Conservation (phyloP, 2,113 vertebrate genomes). For the Pseudolaguvia tuberculata region DNA sequence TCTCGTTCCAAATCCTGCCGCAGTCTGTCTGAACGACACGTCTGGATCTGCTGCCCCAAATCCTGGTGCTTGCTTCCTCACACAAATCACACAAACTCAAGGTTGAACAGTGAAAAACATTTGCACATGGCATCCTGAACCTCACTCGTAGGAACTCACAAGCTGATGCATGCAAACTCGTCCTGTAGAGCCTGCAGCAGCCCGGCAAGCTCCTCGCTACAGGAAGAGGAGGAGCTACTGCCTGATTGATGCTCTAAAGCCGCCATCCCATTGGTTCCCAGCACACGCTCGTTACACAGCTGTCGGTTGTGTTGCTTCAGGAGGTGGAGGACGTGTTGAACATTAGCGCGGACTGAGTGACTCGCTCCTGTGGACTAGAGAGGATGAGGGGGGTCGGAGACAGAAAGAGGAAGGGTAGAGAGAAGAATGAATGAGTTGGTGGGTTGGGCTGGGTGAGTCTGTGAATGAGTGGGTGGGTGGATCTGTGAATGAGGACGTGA, state of each 20-base stretch:
- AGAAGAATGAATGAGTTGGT: not conserved
- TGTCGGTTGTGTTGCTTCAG: conserved; percentile 88
- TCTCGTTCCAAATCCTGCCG: conserved; percentile 64
- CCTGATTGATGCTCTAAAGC: conserved; percentile 36
- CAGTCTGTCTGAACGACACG: conserved; percentile 56
- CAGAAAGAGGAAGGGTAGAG: too few relatives aligned
- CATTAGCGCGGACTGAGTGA: conserved; percentile 89
- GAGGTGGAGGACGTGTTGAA: conserved; percentile 89
- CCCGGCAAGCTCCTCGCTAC: conserved; percentile 79
- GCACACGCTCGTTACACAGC: conserved; percentile 83
- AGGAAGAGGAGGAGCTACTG: conserved; percentile 57
- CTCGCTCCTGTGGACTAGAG: conserved; percentile 83
- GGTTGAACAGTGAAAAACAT: not conserved
- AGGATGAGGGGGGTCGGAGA: not conserved
- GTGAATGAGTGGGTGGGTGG: not conserved
- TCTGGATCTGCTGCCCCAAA: conserved; percentile 29
- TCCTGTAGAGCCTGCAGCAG: conserved; percentile 84
- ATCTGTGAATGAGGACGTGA: not conserved
- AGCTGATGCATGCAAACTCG: conserved; percentile 89
- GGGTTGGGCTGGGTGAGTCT: not conserved
- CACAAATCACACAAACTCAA: not conserved
- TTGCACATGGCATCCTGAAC: not conserved
- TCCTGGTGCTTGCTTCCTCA: conserved; percentile 62
- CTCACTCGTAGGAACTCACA: conserved; percentile 70
- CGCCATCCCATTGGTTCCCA: conserved; percentile 56